Conservation (phyloP, 2,888 invertebrate species). For the Drosophila monieri region DNA sequence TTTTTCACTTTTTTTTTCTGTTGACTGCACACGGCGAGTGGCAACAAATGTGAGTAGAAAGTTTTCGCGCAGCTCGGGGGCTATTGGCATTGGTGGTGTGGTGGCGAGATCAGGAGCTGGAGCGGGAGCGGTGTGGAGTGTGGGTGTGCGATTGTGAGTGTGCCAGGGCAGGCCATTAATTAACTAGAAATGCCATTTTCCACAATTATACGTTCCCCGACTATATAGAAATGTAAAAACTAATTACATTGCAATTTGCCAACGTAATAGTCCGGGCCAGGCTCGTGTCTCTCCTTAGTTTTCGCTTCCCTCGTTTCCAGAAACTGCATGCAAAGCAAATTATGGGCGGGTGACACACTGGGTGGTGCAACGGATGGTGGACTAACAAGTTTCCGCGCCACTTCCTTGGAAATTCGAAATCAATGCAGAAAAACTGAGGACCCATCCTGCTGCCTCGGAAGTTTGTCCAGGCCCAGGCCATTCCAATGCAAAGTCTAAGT, state of each 20-base stretch:
- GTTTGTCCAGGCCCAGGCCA: constrained; percentile 50
- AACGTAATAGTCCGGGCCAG: constrained; percentile 71
- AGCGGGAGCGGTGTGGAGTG: background rate
- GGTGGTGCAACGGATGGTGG: constrained; percentile 15
- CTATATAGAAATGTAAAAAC: constrained; percentile 76
- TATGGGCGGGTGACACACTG: constrained; percentile 28
- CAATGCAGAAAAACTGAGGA: constrained; percentile 70
- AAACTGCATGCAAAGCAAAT: constrained; percentile 79
- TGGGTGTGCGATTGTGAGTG: background rate
- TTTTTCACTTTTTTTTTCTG: constrained; percentile 22
- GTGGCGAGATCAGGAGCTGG: background rate
- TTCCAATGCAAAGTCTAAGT: background rate
- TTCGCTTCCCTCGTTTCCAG: constrained; percentile 10
- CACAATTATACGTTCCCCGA: constrained; percentile 74
- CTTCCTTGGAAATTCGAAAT: constrained; percentile 76
- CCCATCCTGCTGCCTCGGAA: constrained; percentile 66
- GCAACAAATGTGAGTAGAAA: constrained; percentile 55
- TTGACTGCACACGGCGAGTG: constrained; percentile 52
- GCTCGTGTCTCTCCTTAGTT: constrained; percentile 44
- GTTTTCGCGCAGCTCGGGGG: constrained; percentile 41
- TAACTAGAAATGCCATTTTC: constrained; percentile 78
- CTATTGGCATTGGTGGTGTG: constrained; percentile 6
- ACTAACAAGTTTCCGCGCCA: constrained; percentile 77
- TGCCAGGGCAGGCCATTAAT: constrained; percentile 64
- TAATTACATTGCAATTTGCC: constrained; percentile 82